A percentile compares a stretch with the other conserved stretches of the same genome.
Conservation (phyloP, 2,888 invertebrate genomes). For the Melangyna quadrimaculata region DNA sequence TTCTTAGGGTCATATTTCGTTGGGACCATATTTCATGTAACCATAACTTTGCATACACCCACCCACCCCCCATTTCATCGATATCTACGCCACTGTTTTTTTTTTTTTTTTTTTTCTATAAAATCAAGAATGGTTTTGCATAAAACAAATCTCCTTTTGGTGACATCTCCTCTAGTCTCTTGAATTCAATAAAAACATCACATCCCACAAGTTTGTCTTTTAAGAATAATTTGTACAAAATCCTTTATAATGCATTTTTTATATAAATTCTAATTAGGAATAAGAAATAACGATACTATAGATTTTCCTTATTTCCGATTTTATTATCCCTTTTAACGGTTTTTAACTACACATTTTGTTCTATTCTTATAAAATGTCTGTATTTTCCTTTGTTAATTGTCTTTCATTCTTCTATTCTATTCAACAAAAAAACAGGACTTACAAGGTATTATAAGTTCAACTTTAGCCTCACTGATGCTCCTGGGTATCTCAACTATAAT, state of each 20-base stretch:
- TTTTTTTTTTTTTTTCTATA: too few species aligned
- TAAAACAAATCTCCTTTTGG: too few species aligned
- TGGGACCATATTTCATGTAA: too few species aligned
- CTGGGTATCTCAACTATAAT: constrained; percentile 85
- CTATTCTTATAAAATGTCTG: background rate
- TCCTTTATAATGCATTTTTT: background rate
- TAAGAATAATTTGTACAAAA: background rate
- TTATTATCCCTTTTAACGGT: constrained; percentile 5
- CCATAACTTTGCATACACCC: too few species aligned
- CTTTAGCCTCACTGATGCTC: constrained; percentile 84
- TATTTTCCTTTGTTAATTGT: constrained; percentile 73
- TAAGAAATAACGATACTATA: too few species aligned
- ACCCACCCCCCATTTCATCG: too few species aligned
- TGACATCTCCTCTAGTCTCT: too few species aligned
- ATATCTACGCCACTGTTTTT: too few species aligned
- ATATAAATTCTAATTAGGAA: background rate
- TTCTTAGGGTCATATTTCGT: too few species aligned
- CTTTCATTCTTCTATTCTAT: background rate
- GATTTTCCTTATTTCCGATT: background rate
- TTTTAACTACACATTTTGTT: background rate
- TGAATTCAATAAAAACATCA: too few species aligned
- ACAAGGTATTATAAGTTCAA: constrained; percentile 84
- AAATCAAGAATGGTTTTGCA: too few species aligned
- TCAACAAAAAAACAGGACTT: constrained; percentile 81
- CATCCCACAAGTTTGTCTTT: background rate